These are phyloP conservation scores for Listronotus oregonensis DNA, from an alignment of 1,140 invertebrate genomes.

Conservation along the genomic window DNA sequence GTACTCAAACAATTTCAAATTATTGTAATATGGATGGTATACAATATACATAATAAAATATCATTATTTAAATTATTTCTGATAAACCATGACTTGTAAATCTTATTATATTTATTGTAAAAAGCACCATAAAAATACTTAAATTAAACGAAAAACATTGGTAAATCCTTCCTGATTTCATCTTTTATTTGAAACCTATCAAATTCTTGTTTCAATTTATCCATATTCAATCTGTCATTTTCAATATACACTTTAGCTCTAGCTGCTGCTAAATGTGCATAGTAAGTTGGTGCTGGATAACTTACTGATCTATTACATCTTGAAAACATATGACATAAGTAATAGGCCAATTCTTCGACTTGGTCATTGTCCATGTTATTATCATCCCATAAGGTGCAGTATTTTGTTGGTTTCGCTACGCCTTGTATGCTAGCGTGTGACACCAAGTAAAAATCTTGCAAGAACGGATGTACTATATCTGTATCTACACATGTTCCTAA, in stretches of 20 bases:
- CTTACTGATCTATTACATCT: constrained; percentile 86
- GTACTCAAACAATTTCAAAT: no score
- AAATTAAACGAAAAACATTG: constrained; percentile 53
- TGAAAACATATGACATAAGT: constrained; percentile 87
- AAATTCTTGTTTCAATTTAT: constrained; percentile 39
- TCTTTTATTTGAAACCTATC: constrained; percentile 38
- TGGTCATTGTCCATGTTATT: constrained; percentile 72
- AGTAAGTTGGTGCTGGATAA: constrained; percentile 93
- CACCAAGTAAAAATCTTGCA: constrained; percentile 84
- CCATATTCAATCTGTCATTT: constrained; percentile 41
- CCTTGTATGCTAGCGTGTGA: constrained; percentile 75
- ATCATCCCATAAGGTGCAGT: constrained; percentile 85
- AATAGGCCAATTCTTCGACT: constrained; percentile 81
- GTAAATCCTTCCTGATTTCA: constrained; percentile 43
- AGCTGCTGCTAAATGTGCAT: constrained; percentile 89
- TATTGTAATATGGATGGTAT: no score
- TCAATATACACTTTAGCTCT: constrained; percentile 62
- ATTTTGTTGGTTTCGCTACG: constrained; percentile 84
- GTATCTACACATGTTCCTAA: constrained; percentile 80
- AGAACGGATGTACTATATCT: constrained; percentile 77
- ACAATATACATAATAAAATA: no score
- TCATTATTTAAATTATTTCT: no score
- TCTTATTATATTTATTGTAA: neutral
- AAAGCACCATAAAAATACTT: neutral
- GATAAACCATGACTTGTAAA: no score